Percentiles rank a stretch among this genome's conserved stretches.
Conservation (phyloP, 2,113 vertebrate species). For the Dolichotis patagonum region DNA sequence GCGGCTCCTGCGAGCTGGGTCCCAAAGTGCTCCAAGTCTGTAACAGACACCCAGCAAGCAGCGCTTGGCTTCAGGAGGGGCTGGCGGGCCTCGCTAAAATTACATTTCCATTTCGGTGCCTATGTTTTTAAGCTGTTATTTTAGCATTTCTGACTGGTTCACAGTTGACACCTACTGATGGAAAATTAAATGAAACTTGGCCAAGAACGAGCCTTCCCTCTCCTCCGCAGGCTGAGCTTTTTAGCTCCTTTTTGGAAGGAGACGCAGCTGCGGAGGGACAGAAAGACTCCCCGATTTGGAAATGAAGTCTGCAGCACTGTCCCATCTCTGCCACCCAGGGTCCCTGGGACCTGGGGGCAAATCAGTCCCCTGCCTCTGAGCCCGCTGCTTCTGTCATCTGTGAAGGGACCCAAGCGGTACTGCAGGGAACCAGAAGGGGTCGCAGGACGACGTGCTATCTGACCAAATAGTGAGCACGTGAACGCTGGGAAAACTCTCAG, state of each 20-base stretch:
- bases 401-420: neutral
- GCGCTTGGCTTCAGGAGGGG: slow-evolving; percentile 65
- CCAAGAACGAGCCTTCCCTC: slow-evolving; percentile 61
- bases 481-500: neutral
- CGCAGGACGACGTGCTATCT: neutral
- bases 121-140: slow-evolving; percentile 83
- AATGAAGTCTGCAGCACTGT: neutral
- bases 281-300: slow-evolving; percentile 19
- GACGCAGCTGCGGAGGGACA: slow-evolving; percentile 37
- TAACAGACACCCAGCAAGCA: slow-evolving; percentile 58
- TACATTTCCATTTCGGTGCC: slow-evolving; percentile 76
- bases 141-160: slow-evolving; percentile 76
- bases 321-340: neutral
- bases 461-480: neutral
- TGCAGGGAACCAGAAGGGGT: neutral
- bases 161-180: slow-evolving; percentile 77
- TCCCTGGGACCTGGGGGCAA: neutral
- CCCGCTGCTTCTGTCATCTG: neutral
- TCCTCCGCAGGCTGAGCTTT: slow-evolving; percentile 50
- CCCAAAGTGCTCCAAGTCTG: slow-evolving; percentile 67
- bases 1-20: slow-evolving; percentile 69
- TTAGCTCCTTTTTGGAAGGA: slow-evolving; percentile 61
- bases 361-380: neutral
- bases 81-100: slow-evolving; percentile 66
- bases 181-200: slow-evolving; percentile 78